Conservation (phyloP, 2,113 vertebrate species). For the Loxodonta africana region DNA sequence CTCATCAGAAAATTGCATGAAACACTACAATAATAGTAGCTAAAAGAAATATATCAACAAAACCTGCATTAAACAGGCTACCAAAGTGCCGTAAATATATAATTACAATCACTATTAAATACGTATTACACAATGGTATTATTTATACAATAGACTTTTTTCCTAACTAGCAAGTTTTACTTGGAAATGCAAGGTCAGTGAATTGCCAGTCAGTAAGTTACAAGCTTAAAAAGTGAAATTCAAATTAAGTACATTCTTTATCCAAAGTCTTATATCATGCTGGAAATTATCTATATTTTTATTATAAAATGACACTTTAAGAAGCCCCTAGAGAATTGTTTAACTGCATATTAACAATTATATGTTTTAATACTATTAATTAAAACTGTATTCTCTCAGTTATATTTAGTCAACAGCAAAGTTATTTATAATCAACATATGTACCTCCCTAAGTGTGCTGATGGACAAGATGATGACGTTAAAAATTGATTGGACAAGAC, state of each 20-base stretch:
- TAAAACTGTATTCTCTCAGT: not conserved
- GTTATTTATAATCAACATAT: not conserved
- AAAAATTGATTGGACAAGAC: not conserved
- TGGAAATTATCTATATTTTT: constrained; percentile 33
- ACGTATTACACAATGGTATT: not conserved
- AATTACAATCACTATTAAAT: constrained; percentile 41
- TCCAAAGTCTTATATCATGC: not conserved
- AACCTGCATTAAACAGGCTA: not conserved
- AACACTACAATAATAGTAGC: not conserved
- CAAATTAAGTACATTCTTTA: constrained; percentile 52
- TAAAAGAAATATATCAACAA: not conserved
- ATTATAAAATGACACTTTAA: constrained; percentile 5
- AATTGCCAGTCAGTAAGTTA: constrained; percentile 33
- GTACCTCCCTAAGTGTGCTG: not conserved
- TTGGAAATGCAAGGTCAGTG: constrained; percentile 53
- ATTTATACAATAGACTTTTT: constrained; percentile 1
- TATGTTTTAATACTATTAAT: constrained; percentile 31
- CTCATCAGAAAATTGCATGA: not conserved
- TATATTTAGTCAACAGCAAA: not conserved
- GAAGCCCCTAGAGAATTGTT: not conserved
- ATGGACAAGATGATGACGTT: not conserved
- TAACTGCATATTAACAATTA: not conserved
- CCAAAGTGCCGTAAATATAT: not conserved
- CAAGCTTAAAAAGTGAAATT: constrained; percentile 52
- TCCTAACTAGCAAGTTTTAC: constrained; percentile 9